A percentile compares a stretch with the other conserved stretches of the same genome.
Conservation (phyloP, 2,797 vertebrate species). For the Trachops cirrhosus region DNA sequence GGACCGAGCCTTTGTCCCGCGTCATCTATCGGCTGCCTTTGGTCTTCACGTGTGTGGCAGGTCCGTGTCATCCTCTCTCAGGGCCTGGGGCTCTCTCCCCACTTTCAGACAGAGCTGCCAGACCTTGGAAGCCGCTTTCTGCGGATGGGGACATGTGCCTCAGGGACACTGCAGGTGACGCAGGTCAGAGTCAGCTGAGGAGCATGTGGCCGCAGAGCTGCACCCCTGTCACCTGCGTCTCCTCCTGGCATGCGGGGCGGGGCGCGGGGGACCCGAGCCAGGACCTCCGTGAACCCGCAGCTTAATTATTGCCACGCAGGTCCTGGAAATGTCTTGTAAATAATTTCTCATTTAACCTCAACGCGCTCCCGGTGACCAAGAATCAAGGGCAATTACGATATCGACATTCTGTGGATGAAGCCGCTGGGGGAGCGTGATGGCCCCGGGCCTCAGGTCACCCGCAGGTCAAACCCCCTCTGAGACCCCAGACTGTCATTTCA, state of each 20-base stretch:
- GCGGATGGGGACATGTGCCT: too few species aligned
- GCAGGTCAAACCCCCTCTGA: conserved; percentile 27
- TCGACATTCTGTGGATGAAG: conserved; percentile 65
- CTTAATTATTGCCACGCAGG: conserved; percentile 3
- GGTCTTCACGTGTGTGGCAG: too few species aligned
- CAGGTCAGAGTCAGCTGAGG: not conserved
- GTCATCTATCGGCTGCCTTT: too few species aligned
- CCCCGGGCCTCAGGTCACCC: conserved; percentile 39
- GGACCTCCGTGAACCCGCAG: conserved; percentile 21
- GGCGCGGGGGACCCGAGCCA: not conserved
- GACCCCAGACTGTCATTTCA: conserved; percentile 59
- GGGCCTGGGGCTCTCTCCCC: too few species aligned
- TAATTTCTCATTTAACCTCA: conserved; percentile 67
- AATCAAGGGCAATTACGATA: conserved; percentile 61
- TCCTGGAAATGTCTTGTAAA: conserved; percentile 50
- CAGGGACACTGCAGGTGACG: not conserved
- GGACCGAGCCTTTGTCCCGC: too few species aligned
- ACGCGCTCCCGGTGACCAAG: conserved; percentile 44
- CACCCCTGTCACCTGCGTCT: not conserved
- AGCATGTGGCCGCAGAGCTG: not conserved
- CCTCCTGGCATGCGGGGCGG: not conserved
- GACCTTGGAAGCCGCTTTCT: too few species aligned
- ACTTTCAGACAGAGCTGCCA: too few species aligned
- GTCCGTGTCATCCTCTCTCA: too few species aligned
- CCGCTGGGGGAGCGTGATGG: not conserved